A percentile compares a stretch with the other conserved stretches of the same genome.
These are phyloP conservation scores for Aegypius monachus DNA, from an alignment of 2,113 vertebrate species.

Conservation along the genomic window DNA sequence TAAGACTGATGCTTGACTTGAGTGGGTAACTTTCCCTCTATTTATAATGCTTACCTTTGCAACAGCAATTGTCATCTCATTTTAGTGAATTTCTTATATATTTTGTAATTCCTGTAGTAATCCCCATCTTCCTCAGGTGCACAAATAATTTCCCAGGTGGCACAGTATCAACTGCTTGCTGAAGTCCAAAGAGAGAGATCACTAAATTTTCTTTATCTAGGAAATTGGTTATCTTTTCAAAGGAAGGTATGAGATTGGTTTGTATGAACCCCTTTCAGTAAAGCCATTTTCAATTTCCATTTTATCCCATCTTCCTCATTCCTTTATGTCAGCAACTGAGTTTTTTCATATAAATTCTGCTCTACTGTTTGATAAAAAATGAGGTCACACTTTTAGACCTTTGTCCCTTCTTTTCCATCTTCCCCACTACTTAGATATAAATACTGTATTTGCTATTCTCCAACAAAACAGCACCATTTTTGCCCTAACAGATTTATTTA, in stretches of 20 bases:
- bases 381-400: background rate
- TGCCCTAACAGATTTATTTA: background rate
- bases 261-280: background rate
- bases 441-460: background rate
- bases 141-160: background rate
- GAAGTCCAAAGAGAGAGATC: constrained; percentile 4
- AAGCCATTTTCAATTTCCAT: constrained; percentile 21
- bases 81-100: background rate
- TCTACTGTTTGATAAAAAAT: background rate
- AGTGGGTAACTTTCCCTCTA: background rate
- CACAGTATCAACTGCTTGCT: background rate
- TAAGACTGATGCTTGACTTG: background rate
- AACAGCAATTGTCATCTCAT: background rate
- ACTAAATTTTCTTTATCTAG: constrained; percentile 18
- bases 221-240: constrained; percentile 24
- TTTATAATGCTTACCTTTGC: background rate
- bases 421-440: background rate
- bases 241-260: background rate
- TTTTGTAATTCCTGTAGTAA: background rate
- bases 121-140: background rate
- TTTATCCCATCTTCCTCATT: background rate
- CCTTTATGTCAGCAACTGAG: background rate
- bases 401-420: background rate
- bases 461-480: background rate
- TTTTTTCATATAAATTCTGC: background rate